phyloP scores from a whole-genome alignment of 2,888 invertebrate species.

The Amphipoea lucens region DNA sequence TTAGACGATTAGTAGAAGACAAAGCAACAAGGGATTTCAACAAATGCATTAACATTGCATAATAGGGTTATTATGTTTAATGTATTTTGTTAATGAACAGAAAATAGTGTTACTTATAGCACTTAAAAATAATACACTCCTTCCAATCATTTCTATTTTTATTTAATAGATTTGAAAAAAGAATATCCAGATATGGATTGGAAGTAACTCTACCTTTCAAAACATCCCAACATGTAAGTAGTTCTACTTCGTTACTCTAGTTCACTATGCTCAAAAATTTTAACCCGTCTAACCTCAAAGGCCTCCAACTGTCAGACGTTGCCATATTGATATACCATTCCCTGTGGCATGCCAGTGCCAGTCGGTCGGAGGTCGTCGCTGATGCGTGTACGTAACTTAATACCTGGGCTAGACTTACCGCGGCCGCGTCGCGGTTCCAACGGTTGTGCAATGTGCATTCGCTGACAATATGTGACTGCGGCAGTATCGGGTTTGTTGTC shows the following conservation, averaged over 20 bases:
- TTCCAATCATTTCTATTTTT: background rate
- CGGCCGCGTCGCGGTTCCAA: slow-evolving; percentile 78
- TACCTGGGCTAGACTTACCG: slow-evolving; percentile 78
- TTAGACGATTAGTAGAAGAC: slow-evolving; percentile 16
- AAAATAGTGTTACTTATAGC: background rate
- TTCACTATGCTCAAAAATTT: background rate
- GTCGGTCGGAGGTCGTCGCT: slow-evolving; percentile 78
- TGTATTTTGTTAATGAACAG: background rate
- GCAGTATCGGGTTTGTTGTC: slow-evolving; percentile 68
- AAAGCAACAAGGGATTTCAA: slow-evolving; percentile 13
- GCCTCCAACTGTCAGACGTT: slow-evolving; percentile 43
- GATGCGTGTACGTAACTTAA: slow-evolving; percentile 81
- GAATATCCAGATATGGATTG: background rate
- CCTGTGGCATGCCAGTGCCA: slow-evolving; percentile 55
- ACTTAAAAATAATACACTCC: background rate
- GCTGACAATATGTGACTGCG: slow-evolving; percentile 71
- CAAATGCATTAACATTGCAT: slow-evolving; percentile 23
- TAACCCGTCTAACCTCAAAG: slow-evolving; percentile 32
- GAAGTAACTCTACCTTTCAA: slow-evolving; percentile 22
- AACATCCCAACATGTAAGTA: background rate
- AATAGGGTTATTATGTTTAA: background rate
- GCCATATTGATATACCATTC: slow-evolving; percentile 60
- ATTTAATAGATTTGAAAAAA: background rate
- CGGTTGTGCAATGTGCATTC: slow-evolving; percentile 80
- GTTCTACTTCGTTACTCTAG: slow-evolving; percentile 18